phyloP scores from a whole-genome alignment of 2,797 vertebrate species.

The Pristis pectinata region DNA sequence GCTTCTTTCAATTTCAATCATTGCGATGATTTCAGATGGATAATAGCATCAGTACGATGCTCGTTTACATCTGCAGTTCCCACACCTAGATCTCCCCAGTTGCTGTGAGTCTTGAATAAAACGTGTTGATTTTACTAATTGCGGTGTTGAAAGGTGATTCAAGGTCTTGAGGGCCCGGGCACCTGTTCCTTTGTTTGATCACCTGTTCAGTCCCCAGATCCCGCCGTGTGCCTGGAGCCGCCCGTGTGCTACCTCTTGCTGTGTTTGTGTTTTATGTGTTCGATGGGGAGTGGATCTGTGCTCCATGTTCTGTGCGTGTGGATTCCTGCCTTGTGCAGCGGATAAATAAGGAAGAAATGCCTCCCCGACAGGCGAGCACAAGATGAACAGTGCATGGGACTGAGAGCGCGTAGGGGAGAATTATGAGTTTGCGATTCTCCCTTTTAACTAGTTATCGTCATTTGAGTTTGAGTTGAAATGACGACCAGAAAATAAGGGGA shows the following conservation, averaged over 20 bases:
- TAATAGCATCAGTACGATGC: not conserved
- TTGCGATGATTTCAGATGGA: not conserved
- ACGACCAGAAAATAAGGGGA: not conserved
- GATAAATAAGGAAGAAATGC: not conserved
- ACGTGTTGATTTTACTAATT: not conserved
- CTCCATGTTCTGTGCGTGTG: conserved; percentile 21
- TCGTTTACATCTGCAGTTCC: not conserved
- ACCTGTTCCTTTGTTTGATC: conserved; percentile 6
- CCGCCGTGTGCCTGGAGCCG: not conserved
- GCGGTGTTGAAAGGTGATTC: not conserved
- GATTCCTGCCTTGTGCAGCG: not conserved
- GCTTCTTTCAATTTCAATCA: not conserved
- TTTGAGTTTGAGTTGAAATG: not conserved
- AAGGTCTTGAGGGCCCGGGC: not conserved
- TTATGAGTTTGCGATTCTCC: not conserved
- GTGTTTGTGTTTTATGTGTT: not conserved
- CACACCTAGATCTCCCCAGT: not conserved
- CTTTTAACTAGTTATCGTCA: not conserved
- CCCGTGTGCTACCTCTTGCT: not conserved
- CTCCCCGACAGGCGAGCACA: not conserved
- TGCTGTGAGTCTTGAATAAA: not conserved
- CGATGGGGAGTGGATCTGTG: not conserved
- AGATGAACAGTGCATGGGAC: not conserved
- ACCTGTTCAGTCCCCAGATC: conserved; percentile 8
- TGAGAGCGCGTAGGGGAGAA: not conserved